Base-by-base conservation (phyloP, 2,888 invertebrate species). In the Drosophila nigricruria region DNA sequence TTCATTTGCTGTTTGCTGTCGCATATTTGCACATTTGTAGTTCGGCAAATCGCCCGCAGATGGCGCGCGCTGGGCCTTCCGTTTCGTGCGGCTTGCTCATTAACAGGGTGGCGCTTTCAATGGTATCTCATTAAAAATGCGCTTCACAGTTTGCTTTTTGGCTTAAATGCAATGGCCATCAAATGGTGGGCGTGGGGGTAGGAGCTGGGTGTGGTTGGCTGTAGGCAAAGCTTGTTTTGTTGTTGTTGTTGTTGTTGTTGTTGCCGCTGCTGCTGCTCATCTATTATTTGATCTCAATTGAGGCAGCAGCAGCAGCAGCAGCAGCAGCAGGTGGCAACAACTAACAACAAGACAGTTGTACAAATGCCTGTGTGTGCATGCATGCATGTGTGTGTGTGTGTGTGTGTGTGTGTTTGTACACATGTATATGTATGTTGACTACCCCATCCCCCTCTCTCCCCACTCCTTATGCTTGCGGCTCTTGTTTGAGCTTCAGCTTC, bases 401-500 rank as follows among this genome's bases (percentile, higher is more conserved):
- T 45, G 45, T 25, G n/a, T 47, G n/a, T 45, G n/a, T 27, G 10
- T 27, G 32, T n/a, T 12, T 43, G n/a, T 34, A 25, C n/a, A 32
- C 42, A 47, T 12, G 12, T 16, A 20, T 40, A 38, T n/a, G 20
- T 20, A 14, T 49, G 32, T 5, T 49, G 12, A n/a, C 27, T 30
- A 18, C 5, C 30, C 27, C 16, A 14, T 1, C 2, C 23, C 36
- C 23, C 4, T 5, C 36, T 4, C 50, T 20, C 18, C 4, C 10
- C 36, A 8, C 50, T 20, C 18, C 20, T 16, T 23, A 16, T 8
- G 27, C 88, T 85, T 80, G 82, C 77, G 75, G 88, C 78, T 77
- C 80, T 82, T 82, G 83, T 88, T 88, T 84, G 88, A 88, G 82
- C 85, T 85, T 85, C 88, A 71, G 82, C 82, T 84, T 88, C 86